Conservation (phyloP, 2,113 vertebrate genomes). For the Heliornis fulica region DNA sequence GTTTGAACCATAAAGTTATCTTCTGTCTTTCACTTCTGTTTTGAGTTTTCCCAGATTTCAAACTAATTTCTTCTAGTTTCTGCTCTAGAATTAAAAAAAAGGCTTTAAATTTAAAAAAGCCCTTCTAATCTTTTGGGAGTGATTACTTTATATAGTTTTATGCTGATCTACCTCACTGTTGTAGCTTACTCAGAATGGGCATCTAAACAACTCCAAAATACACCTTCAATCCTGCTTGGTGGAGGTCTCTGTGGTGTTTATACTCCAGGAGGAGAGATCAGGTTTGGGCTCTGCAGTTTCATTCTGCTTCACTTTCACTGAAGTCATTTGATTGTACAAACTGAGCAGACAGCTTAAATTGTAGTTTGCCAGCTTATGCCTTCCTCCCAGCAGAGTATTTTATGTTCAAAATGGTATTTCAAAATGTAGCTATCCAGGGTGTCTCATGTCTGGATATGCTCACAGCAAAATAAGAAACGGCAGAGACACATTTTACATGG, state of each 20-base stretch:
- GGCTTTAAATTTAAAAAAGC: not conserved
- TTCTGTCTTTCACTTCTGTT: not conserved
- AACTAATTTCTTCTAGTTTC: not conserved
- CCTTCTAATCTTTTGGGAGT: not conserved
- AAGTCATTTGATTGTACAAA: not conserved
- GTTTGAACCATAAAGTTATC: no score
- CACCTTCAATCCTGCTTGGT: not conserved
- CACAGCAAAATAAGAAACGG: not conserved
- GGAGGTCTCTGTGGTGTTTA: not conserved
- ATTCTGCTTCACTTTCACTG: not conserved
- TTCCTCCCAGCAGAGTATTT: not conserved
- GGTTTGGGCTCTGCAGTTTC: not conserved
- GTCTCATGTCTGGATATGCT: not conserved
- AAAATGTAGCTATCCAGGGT: not conserved
- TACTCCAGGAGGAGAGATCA: not conserved
- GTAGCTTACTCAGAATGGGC: not conserved
- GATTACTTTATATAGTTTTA: not conserved
- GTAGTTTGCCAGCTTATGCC: not conserved
- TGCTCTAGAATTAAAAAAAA: not conserved
- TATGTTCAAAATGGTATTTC: not conserved
- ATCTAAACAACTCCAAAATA: not conserved
- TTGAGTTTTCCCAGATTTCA: not conserved
- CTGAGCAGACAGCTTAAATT: not conserved
- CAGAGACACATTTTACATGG: not conserved
- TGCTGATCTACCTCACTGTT: not conserved